Evolutionary conservation across 2,888 invertebrate genomes (phyloP).

Genomic region (Lottia scabra): DNA sequence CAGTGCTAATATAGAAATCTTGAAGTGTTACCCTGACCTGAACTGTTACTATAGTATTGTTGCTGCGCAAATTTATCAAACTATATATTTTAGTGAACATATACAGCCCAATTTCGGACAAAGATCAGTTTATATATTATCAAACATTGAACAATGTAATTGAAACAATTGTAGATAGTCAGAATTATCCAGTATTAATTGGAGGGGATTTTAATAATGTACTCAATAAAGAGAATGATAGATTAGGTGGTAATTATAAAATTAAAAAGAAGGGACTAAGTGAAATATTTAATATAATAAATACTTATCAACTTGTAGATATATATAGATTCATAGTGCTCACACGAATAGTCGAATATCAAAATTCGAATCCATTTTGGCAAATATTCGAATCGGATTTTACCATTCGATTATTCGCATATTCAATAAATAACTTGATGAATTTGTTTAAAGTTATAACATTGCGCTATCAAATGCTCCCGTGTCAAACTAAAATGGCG

Average conservation of each 20-base stretch:
- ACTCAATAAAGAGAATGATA: not conserved
- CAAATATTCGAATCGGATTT: too few species aligned
- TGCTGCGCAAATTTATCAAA: not conserved
- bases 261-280: not conserved
- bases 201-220: not conserved
- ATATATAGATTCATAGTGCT: too few species aligned
- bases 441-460: too few species aligned
- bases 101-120: not conserved
- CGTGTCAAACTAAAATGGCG: too few species aligned
- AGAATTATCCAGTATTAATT: not conserved
- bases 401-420: too few species aligned
- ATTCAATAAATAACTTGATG: too few species aligned
- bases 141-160: not conserved
- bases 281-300: not conserved
- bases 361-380: too few species aligned
- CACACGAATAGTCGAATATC: too few species aligned
- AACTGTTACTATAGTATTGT: not conserved
- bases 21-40: not conserved
- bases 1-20: not conserved
- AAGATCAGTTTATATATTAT: not conserved
- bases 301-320: not conserved
- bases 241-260: not conserved
- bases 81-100: not conserved
- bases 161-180: not conserved
- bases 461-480: too few species aligned